These are phyloP conservation scores for Ochotona princeps DNA, from an alignment of 2,113 vertebrate genomes.

Conservation along the genomic window DNA sequence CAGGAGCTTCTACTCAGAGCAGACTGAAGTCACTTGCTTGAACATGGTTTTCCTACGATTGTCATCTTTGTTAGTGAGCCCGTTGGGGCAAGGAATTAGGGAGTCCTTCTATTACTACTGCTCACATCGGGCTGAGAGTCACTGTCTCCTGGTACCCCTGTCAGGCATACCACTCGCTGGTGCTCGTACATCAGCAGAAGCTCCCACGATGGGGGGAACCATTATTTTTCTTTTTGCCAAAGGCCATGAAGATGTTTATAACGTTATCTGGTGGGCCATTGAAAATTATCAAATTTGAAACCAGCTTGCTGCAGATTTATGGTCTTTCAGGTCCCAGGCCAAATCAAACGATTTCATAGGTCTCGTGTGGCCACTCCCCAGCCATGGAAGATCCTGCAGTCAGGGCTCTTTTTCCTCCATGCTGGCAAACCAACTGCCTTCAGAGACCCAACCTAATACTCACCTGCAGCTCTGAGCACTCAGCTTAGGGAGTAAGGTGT, in stretches of 20 bases:
- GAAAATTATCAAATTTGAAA: no score
- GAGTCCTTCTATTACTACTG: background rate
- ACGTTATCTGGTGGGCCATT: no score
- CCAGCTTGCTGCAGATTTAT: no score
- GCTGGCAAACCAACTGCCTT: slow-evolving; percentile 1
- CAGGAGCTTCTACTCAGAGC: background rate
- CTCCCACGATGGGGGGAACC: background rate
- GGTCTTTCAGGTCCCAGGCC: no score
- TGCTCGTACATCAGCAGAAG: background rate
- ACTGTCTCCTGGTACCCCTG: background rate
- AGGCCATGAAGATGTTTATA: no score
- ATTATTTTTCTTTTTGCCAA: no score
- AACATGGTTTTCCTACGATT: background rate
- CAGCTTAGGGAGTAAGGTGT: background rate
- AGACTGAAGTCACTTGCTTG: background rate
- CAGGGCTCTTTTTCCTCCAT: slow-evolving; percentile 19
- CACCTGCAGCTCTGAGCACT: background rate
- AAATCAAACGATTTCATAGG: no score
- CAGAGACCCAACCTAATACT: background rate
- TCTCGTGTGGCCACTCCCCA: no score
- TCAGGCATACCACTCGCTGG: background rate
- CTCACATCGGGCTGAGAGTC: background rate
- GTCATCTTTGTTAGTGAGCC: background rate
- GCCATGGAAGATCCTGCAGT: background rate
- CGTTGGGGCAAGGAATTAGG: background rate